Evolutionary conservation across 2,113 vertebrate genomes (phyloP), one percentile per base, ranked within the genome.

Genomic region (Saimiri boliviensis): DNA sequence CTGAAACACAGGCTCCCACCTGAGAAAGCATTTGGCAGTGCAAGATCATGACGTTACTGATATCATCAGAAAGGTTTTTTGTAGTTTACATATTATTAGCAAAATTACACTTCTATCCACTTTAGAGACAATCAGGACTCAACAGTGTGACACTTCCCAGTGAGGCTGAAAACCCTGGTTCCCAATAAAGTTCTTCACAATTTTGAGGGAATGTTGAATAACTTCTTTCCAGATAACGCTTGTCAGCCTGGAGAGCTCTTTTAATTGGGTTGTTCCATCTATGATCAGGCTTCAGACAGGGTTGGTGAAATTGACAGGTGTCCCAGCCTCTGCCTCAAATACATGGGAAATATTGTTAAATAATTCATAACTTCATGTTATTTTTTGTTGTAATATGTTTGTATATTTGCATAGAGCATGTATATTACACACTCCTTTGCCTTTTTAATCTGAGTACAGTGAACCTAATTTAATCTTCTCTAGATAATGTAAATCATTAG

Each of bases 41-140:
- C 3, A 5, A 35, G 30, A 8, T 3, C 49, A 2, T 0, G n/a
- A 30, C 13, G 4, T 2, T 25, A 1, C 17, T 17, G 1, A 40
- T 6, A 16, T 8, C 37, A 27, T 60, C 58, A 60, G 58, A 60
- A 27, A 60, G 54, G 47, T 2, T 27, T 5, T 27, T n/a, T 42
- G 32, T 9, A 2, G 19, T 7, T 83, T 32, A 25, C 30, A 3
- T 6, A 7, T 47, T 23, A 19, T 35, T 40, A 35, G 70, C 68
- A 21, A 77, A 70, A 23, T 7, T 14, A 17, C 30, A 11, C 25
- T 5, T 12, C 3, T 49, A 87, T 13, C 45, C 40, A 23, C 32
- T 70, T 9, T 12, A 56, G 45, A 58, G 56, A 23, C 21, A 3
- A 58, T 58, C 52, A 2, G 0, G 68, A 35, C 27, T 20, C 20